These are phyloP conservation scores for Coelinius sp. DNA, from an alignment of 2,888 invertebrate genomes.

Conservation along the genomic window DNA sequence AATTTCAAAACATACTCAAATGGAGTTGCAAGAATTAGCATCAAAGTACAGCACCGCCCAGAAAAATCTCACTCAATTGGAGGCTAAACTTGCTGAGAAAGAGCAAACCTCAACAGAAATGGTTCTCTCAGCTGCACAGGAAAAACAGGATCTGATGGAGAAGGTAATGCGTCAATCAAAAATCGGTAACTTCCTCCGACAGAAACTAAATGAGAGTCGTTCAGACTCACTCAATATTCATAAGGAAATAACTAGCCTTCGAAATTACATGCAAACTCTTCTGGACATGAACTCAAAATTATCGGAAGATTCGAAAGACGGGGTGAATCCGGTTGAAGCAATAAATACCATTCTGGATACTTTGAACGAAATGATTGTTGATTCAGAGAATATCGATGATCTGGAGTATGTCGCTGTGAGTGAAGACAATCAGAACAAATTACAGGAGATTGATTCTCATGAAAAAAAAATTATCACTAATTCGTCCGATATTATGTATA, in stretches of 20 bases:
- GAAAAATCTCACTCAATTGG: conserved; percentile 60
- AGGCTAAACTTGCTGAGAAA: conserved; percentile 59
- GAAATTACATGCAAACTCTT: conserved; percentile 60
- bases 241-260: conserved; percentile 62
- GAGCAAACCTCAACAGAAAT: conserved; percentile 59
- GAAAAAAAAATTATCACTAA: conserved; percentile 46
- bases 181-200: conserved; percentile 54
- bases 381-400: conserved; percentile 50
- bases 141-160: conserved; percentile 58
- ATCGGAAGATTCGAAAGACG: conserved; percentile 52
- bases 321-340: conserved; percentile 56
- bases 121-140: conserved; percentile 57
- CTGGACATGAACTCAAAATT: conserved; percentile 60
- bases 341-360: conserved; percentile 59
- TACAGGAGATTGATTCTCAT: conserved; percentile 50
- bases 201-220: conserved; percentile 52
- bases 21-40: conserved; percentile 63
- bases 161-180: conserved; percentile 58
- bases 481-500: conserved; percentile 7
- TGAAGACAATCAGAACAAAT: conserved; percentile 55
- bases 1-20: conserved; percentile 61
- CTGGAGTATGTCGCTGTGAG: conserved; percentile 44
- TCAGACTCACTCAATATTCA: conserved; percentile 59
- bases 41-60: conserved; percentile 64
- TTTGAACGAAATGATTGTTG: conserved; percentile 53